Conservation (phyloP, 2,888 invertebrate species). For the Holacanthella duospinosa region DNA sequence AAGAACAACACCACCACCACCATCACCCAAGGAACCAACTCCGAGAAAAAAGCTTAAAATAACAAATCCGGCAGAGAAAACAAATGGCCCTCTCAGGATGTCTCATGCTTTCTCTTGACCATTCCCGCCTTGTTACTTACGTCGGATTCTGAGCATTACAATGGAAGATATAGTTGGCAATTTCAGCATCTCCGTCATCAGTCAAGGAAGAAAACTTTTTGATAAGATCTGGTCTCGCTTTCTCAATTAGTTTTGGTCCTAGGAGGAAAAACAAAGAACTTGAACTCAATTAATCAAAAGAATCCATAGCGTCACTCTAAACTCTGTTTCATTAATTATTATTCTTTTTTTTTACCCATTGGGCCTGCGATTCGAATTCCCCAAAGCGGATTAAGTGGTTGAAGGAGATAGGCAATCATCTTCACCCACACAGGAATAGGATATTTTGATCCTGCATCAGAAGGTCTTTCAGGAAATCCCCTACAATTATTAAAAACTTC, state of each 20-base stretch:
- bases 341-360: slow-evolving; percentile 49
- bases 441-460: slow-evolving; percentile 51
- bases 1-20: no score
- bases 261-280: slow-evolving; percentile 9
- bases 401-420: slow-evolving; percentile 63
- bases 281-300: background rate
- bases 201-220: slow-evolving; percentile 63
- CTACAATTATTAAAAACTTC: slow-evolving; percentile 6
- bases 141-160: slow-evolving; percentile 88
- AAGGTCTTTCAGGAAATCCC: slow-evolving; percentile 51
- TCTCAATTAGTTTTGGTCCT: slow-evolving; percentile 77
- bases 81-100: no score
- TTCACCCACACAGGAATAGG: slow-evolving; percentile 73
- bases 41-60: background rate
- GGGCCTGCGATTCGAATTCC: slow-evolving; percentile 83
- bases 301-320: background rate
- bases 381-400: slow-evolving; percentile 85
- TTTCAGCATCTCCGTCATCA: slow-evolving; percentile 49
- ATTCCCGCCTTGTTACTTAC: no score
- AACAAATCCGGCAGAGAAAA: background rate
- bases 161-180: slow-evolving; percentile 89
- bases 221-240: slow-evolving; percentile 75
- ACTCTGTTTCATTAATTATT: background rate
- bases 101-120: no score
- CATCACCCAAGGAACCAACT: no score